Conservation (phyloP, 2,797 vertebrate genomes). For the Hafferia zeledoni region DNA sequence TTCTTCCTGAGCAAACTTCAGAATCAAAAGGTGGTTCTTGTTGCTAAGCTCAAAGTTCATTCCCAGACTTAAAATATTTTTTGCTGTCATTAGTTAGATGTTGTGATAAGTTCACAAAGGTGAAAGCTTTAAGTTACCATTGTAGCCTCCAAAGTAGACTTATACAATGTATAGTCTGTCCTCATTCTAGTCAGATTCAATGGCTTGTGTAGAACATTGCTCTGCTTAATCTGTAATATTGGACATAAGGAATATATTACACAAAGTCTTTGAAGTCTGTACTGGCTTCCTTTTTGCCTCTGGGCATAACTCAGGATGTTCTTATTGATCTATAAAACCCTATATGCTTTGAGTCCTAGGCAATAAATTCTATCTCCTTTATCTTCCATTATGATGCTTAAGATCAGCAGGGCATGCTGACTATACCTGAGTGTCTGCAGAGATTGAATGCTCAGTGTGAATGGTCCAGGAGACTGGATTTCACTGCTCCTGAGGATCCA, state of each 20-base stretch:
- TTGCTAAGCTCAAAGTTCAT: not conserved
- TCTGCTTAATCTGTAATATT: slow-evolving; percentile 61
- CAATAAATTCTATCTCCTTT: slow-evolving; percentile 65
- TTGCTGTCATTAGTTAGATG: not conserved
- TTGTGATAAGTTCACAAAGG: not conserved
- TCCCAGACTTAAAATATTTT: not conserved
- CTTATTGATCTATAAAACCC: slow-evolving; percentile 70
- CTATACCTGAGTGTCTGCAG: not conserved
- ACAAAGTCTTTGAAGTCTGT: slow-evolving; percentile 65
- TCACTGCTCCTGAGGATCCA: not conserved
- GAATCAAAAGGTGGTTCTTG: not conserved
- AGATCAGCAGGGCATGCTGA: not conserved
- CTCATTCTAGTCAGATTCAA: not conserved
- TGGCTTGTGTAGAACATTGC: slow-evolving; percentile 19
- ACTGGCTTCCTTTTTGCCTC: slow-evolving; percentile 65
- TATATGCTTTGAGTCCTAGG: slow-evolving; percentile 53
- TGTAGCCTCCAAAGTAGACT: not conserved
- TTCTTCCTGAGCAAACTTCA: not conserved
- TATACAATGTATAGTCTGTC: not conserved
- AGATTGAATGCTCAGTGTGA: not conserved
- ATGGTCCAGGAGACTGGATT: not conserved
- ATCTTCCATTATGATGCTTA: slow-evolving; percentile 45
- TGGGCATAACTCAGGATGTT: slow-evolving; percentile 59
- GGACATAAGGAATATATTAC: slow-evolving; percentile 66
- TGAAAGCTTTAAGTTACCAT: not conserved